Conservation (phyloP, 2,888 invertebrate species). For the Torymus auratus region DNA sequence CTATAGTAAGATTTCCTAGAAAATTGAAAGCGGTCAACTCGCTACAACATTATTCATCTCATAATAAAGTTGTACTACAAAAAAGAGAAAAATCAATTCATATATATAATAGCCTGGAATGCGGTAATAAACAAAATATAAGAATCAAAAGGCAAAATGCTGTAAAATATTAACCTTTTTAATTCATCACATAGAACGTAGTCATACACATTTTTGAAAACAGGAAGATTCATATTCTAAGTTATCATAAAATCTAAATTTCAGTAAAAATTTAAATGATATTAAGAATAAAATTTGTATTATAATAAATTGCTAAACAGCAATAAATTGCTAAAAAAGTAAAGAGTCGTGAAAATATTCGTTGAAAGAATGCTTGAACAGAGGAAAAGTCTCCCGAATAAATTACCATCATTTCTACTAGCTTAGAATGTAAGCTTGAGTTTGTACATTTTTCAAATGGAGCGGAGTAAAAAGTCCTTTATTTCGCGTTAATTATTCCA, state of each 20-base stretch:
- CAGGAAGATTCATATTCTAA: conserved; percentile 1
- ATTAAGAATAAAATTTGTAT: conserved; percentile 19
- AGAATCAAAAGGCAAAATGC: conserved; percentile 23
- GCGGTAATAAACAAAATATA: conserved; percentile 1
- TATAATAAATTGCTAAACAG: not conserved
- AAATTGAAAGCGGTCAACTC: conserved; percentile 20
- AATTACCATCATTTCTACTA: conserved; percentile 19
- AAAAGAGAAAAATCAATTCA: not conserved
- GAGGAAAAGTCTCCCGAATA: not conserved
- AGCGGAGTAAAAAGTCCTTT: not conserved
- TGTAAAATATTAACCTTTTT: not conserved
- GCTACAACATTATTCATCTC: not conserved
- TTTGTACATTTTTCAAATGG: conserved; percentile 28
- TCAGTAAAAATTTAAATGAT: not conserved
- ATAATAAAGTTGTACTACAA: conserved; percentile 4
- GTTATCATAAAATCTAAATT: not conserved
- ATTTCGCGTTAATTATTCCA: conserved; percentile 8
- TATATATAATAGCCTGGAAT: not conserved
- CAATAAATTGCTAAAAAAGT: not conserved
- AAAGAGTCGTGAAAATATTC: not conserved
- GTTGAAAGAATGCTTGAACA: conserved; percentile 10
- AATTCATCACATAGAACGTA: not conserved
- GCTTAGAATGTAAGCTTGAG: conserved; percentile 17
- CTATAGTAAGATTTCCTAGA: not conserved
- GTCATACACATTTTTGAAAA: conserved; percentile 6